phyloP scores from a whole-genome alignment of 1,140 invertebrate species.

The Monomorium pharaonis region DNA sequence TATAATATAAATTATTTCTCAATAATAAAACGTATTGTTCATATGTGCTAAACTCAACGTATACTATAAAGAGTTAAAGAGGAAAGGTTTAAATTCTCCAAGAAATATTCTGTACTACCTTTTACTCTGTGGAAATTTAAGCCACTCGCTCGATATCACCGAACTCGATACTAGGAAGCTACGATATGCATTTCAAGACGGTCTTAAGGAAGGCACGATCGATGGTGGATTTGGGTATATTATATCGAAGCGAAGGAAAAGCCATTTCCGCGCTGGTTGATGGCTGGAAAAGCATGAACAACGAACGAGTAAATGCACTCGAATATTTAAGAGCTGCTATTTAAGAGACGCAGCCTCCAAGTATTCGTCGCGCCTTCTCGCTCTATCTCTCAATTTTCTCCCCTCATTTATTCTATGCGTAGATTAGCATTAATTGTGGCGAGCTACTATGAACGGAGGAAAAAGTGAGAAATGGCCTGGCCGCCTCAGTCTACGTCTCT shows the following conservation, averaged over 20 bases:
- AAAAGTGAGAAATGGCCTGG: conserved; percentile 27
- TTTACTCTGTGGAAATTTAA: not conserved
- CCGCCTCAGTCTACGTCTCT: not conserved
- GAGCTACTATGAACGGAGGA: not conserved
- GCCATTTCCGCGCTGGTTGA: conserved; percentile 38
- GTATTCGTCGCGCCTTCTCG: not conserved
- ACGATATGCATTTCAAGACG: conserved; percentile 1
- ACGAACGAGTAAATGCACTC: conserved; percentile 40
- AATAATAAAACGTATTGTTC: not conserved
- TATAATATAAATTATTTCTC: not conserved
- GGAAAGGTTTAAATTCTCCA: not conserved
- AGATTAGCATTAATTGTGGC: conserved; percentile 57
- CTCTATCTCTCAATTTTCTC: conserved; percentile 39
- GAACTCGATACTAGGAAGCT: not conserved
- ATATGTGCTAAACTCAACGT: not conserved
- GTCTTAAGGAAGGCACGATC: conserved; percentile 19
- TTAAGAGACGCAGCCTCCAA: not conserved
- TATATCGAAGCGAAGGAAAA: conserved; percentile 14
- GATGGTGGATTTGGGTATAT: conserved; percentile 37
- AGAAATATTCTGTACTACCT: not conserved
- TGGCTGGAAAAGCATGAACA: conserved; percentile 34
- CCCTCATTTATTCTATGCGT: conserved; percentile 31
- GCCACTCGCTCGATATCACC: not conserved
- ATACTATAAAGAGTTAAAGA: not conserved
- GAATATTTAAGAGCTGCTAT: conserved; percentile 47